Percentiles rank a stretch among this genome's conserved stretches.
Conservation (phyloP, 2,113 vertebrate species). For the Tetrax tetrax region DNA sequence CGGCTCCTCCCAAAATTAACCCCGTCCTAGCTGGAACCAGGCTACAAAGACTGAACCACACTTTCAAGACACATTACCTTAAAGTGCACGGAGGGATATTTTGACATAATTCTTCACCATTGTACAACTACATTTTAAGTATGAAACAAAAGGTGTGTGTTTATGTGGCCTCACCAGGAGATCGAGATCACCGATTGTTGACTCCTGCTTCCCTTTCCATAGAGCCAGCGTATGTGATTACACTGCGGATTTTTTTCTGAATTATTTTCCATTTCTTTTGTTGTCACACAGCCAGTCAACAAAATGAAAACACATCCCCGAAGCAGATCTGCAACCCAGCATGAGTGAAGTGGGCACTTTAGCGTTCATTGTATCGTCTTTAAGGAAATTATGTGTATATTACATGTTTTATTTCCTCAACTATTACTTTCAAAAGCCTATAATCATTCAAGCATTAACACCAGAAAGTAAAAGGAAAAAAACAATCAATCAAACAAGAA, state of each 20-base stretch:
- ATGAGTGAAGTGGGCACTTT: background rate
- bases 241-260: background rate
- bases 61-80: background rate
- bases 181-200: background rate
- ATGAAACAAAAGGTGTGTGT: background rate
- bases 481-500: background rate
- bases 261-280: background rate
- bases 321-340: background rate
- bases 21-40: too few relatives aligned
- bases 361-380: background rate
- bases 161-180: background rate
- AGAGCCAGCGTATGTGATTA: background rate
- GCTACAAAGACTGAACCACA: background rate
- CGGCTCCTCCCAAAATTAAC: too few relatives aligned
- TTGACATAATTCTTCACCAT: background rate
- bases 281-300: background rate
- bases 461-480: background rate
- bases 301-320: background rate
- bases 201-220: background rate
- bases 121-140: background rate
- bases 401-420: background rate
- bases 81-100: background rate
- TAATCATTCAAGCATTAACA: conserved; percentile 2
- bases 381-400: conserved; percentile 11
- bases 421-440: background rate